These are phyloP conservation scores for Cyprinodon tularosa DNA, from an alignment of 2,113 vertebrate species.

Conservation along the genomic window DNA sequence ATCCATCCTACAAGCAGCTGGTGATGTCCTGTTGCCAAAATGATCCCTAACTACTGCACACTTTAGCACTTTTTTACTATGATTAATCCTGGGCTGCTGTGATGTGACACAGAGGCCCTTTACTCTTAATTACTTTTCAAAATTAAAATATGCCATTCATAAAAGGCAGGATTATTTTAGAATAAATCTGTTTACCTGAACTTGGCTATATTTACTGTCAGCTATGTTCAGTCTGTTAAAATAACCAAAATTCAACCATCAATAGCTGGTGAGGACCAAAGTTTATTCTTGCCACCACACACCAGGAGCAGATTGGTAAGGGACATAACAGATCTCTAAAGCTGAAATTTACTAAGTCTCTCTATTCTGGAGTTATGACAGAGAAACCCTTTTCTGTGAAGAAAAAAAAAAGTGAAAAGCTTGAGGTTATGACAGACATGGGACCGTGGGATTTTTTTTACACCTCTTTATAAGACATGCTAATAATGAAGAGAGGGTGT, in stretches of 20 bases:
- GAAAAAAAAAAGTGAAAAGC: too few species aligned
- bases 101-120: not conserved
- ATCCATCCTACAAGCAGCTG: too few species aligned
- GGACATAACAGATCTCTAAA: not conserved
- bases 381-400: too few species aligned
- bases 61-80: too few species aligned
- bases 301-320: not conserved
- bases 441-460: not conserved
- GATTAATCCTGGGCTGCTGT: not conserved
- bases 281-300: not conserved
- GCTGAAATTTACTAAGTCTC: not conserved
- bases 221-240: not conserved
- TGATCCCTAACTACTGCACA: too few species aligned
- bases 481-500: not conserved
- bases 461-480: not conserved
- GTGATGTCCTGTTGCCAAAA: too few species aligned
- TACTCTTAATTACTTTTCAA: not conserved
- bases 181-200: not conserved
- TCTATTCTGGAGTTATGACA: too few species aligned
- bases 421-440: too few species aligned
- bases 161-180: not conserved
- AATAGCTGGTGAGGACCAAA: not conserved
- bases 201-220: not conserved
- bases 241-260: not conserved
- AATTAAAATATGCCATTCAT: not conserved